Percentiles rank a stretch among this genome's conserved stretches.
These are phyloP conservation scores for Megalops cyprinoides DNA, from an alignment of 2,797 vertebrate genomes.

Conservation along the genomic window DNA sequence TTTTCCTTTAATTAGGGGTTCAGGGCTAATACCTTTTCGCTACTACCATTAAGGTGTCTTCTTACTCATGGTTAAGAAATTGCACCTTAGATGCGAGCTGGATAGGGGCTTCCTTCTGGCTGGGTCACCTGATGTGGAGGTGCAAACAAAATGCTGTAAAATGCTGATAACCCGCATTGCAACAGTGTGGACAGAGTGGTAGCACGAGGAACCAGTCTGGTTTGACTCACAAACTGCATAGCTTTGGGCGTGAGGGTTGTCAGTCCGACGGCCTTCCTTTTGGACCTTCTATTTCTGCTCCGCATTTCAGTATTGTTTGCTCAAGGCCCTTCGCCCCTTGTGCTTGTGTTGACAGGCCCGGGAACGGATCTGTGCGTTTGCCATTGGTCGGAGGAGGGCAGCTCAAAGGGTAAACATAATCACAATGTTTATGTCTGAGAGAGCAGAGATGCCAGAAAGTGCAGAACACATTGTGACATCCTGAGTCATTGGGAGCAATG, in stretches of 20 bases:
- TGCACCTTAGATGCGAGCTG: not conserved
- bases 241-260: not conserved
- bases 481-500: not conserved
- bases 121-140: conserved; percentile 11
- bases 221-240: not conserved
- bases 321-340: not conserved
- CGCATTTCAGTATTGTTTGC: not conserved
- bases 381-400: conserved; percentile 32
- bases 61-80: not conserved
- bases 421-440: conserved; percentile 44
- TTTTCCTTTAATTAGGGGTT: not conserved
- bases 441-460: conserved; percentile 25
- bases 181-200: not conserved
- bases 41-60: too few species aligned
- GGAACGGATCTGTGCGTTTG: not conserved
- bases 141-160: not conserved
- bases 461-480: not conserved
- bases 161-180: not conserved
- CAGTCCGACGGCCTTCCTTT: too few species aligned
- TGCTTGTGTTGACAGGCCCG: not conserved
- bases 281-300: too few species aligned
- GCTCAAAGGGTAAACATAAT: conserved; percentile 41
- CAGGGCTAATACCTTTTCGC: not conserved
- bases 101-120: conserved; percentile 7
- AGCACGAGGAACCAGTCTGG: too few species aligned